Conservation (phyloP, 2,113 vertebrate genomes). For the Romanogobio albipinnatus region DNA sequence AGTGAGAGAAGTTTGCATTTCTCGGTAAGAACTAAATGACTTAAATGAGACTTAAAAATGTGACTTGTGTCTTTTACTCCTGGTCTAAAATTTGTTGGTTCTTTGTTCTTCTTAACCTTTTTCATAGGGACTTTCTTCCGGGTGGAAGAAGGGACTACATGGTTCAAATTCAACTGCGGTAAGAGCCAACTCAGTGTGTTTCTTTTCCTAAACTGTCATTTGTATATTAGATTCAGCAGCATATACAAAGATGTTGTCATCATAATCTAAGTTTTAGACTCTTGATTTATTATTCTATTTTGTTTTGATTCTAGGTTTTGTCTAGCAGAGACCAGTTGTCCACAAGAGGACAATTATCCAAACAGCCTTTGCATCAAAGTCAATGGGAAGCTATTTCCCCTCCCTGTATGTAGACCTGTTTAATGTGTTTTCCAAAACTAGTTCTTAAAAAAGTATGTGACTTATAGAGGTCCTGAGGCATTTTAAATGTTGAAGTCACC, state of each 20-base stretch:
- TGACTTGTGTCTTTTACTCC: neutral
- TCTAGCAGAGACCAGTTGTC: slow-evolving; percentile 95
- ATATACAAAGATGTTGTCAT: neutral
- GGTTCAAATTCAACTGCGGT: slow-evolving; percentile 96
- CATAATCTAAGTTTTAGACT: neutral
- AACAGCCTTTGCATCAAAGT: slow-evolving; percentile 97
- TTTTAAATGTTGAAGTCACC: neutral
- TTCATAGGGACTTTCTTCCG: slow-evolving; percentile 89
- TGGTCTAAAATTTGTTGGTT: neutral
- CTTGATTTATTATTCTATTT: slow-evolving; percentile 12
- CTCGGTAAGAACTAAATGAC: slow-evolving; percentile 79
- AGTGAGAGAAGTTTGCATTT: slow-evolving; percentile 97
- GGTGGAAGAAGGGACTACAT: slow-evolving; percentile 95
- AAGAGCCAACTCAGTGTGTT: slow-evolving; percentile 30
- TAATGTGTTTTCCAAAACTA: slow-evolving; percentile 5
- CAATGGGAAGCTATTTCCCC: slow-evolving; percentile 93
- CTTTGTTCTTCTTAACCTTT: slow-evolving; percentile 45
- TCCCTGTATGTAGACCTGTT: slow-evolving; percentile 83
- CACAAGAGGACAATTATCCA: slow-evolving; percentile 96
- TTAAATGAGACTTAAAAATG: neutral
- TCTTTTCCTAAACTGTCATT: neutral
- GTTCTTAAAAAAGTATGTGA: neutral
- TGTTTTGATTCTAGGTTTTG: slow-evolving; percentile 82
- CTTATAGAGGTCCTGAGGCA: neutral
- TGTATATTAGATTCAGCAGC: neutral